Percentiles rank a stretch among this genome's conserved stretches.
These are phyloP conservation scores for Mesorhabditis belari DNA, from an alignment of 2,888 invertebrate genomes.

Conservation along the genomic window DNA sequence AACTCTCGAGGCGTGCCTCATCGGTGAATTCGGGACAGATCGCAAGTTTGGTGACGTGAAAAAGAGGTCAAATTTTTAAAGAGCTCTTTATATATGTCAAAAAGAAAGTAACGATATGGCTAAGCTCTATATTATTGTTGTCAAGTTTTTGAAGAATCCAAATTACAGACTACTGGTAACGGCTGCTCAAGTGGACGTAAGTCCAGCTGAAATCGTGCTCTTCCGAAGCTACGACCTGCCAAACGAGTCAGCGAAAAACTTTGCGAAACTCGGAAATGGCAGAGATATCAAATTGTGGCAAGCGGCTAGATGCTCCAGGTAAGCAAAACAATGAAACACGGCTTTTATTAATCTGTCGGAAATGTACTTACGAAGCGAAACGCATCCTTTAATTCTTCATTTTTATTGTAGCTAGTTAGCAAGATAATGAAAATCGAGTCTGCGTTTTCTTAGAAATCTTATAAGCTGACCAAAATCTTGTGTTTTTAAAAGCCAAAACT, in stretches of 20 bases:
- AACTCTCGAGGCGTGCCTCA: constrained; percentile 1
- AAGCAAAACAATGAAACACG: too few relatives aligned
- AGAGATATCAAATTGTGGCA: constrained; percentile 23
- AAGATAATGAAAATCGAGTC: too few relatives aligned
- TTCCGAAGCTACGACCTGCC: constrained; percentile 75
- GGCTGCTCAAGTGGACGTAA: constrained; percentile 78
- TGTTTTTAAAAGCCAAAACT: not conserved
- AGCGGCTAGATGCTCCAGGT: constrained; percentile 43
- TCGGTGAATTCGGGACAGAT: not conserved
- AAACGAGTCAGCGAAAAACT: not conserved
- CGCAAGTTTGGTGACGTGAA: not conserved
- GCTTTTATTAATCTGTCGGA: too few relatives aligned
- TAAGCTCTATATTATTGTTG: not conserved
- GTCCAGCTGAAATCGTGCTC: constrained; percentile 86
- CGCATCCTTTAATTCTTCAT: too few relatives aligned
- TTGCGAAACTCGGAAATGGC: not conserved
- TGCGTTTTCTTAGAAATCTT: too few relatives aligned
- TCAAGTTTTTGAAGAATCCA: not conserved
- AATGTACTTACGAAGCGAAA: too few relatives aligned
- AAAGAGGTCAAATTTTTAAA: too few relatives aligned
- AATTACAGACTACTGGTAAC: constrained; percentile 67
- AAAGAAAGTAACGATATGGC: too few relatives aligned
- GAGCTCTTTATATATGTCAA: not conserved
- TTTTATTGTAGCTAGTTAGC: too few relatives aligned
- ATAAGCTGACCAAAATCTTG: too few relatives aligned